Conservation (phyloP, 2,888 invertebrate genomes). For the Microchrysa polita region DNA sequence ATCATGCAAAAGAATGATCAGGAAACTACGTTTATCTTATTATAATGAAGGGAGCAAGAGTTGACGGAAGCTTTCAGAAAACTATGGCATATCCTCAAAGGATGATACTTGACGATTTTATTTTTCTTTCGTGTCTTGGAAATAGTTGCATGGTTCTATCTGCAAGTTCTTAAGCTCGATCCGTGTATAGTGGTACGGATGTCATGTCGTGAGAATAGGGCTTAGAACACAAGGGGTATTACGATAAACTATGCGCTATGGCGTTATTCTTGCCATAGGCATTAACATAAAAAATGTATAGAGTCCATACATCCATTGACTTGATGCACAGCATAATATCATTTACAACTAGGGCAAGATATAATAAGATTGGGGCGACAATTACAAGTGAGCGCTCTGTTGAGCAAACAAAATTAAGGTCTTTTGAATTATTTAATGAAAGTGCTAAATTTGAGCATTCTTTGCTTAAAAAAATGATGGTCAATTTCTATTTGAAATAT, state of each 20-base stretch:
- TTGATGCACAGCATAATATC: neutral
- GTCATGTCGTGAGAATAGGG: neutral
- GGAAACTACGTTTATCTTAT: slow-evolving; percentile 14
- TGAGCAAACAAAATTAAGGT: too few species aligned
- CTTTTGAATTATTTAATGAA: too few species aligned
- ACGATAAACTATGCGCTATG: neutral
- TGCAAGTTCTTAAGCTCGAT: neutral
- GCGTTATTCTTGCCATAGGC: neutral
- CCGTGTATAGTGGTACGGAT: neutral
- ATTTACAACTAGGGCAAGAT: neutral
- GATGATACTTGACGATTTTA: slow-evolving; percentile 1
- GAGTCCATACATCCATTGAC: slow-evolving; percentile 7
- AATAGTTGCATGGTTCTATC: neutral
- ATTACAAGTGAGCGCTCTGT: too few species aligned
- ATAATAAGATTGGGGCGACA: neutral
- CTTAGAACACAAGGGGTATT: neutral
- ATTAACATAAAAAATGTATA: too few species aligned
- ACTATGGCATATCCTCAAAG: neutral
- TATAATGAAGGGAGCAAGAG: neutral
- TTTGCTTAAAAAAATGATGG: too few species aligned
- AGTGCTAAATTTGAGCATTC: too few species aligned
- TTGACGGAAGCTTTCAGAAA: neutral
- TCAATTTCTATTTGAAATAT: too few species aligned
- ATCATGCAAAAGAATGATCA: neutral
- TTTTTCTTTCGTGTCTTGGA: neutral